Evolutionary conservation across 2,113 vertebrate species (phyloP).

Genomic region (Cyanoderma ruficeps): DNA sequence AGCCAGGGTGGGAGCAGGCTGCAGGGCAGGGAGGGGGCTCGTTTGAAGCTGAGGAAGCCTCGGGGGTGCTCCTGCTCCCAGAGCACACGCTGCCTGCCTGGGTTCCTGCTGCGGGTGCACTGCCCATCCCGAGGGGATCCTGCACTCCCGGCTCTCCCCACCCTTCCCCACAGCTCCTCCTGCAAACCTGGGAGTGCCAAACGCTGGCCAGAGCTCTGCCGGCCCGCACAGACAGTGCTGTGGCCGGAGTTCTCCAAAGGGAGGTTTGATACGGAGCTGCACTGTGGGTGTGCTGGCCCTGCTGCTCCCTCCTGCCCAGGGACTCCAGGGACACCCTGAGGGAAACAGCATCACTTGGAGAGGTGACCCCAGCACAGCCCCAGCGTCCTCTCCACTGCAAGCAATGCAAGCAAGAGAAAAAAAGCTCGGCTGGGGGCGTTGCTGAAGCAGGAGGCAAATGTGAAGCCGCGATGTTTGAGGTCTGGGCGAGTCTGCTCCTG

Average conservation of each 20-base stretch:
- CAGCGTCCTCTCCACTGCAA: neutral
- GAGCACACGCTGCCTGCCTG: accelerated
- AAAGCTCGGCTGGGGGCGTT: neutral
- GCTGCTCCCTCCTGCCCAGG: neutral
- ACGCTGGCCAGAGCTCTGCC: accelerated
- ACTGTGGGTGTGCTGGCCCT: neutral
- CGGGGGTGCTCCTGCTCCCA: neutral
- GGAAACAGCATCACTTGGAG: accelerated
- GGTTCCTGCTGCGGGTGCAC: accelerated
- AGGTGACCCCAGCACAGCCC: neutral
- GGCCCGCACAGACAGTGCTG: accelerated
- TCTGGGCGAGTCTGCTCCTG: neutral
- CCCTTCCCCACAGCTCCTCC: neutral
- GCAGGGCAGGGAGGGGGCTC: neutral
- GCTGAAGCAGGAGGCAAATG: conserved; percentile 23
- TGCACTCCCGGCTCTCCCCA: neutral
- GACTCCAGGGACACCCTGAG: accelerated
- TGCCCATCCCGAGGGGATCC: accelerated
- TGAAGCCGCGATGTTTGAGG: neutral
- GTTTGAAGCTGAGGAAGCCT: accelerated
- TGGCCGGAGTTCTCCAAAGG: accelerated
- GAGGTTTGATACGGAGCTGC: accelerated
- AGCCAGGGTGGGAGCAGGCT: neutral
- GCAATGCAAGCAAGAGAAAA: neutral
- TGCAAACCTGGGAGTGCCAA: accelerated